Evolutionary conservation across 1,140 invertebrate genomes (phyloP), one percentile per base, ranked within the genome.

Genomic region (Bombus impatiens): DNA sequence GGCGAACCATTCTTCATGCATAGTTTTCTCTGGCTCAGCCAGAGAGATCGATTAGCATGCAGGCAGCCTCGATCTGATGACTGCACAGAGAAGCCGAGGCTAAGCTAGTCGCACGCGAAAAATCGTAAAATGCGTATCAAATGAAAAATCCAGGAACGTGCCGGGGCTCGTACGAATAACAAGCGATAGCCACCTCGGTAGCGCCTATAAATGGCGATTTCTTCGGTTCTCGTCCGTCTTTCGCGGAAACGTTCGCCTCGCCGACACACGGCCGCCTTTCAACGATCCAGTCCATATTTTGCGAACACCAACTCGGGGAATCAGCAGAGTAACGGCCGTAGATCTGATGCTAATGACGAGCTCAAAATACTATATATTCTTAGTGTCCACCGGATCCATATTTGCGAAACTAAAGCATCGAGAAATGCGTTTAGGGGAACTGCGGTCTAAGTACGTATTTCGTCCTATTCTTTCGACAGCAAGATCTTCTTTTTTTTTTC

Each of bases 101-200:
- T 67, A 47, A 67, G 82, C 44, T 74, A 77, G 84, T 89, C 62
- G 75, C 76, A 78, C 81, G 85, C 88, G 89, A 88, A 88, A 91
- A 91, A 91, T 91, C 87, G 90, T 91, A 89, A 91, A 91, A 91
- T 88, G 90, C 90, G 90, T 91, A 90, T 91, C 88, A 89, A 89
- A 87, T 89, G 87, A 89, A 91, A 91, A 89, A 91, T 90, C 90
- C 86, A 74, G 72, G 84, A 91, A 91, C 88, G 90, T 91, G 88
- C 87, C 86, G 72, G 22, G 76, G 82, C 81, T 86, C 86, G 86
- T 76, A 87, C 75, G 83, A 90, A 88, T 88, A 88, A 86, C 84
- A 88, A 87, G 86, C 83, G 78, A 88, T 67, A 88, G 84, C 78
- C 82, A 87, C 83, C 80, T 82, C 71, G 57, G 79, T 82, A 90